A percentile compares a stretch with the other conserved stretches of the same genome.
These are phyloP conservation scores for Coregonus sp. DNA, from an alignment of 2,797 vertebrate genomes.

Conservation along the genomic window DNA sequence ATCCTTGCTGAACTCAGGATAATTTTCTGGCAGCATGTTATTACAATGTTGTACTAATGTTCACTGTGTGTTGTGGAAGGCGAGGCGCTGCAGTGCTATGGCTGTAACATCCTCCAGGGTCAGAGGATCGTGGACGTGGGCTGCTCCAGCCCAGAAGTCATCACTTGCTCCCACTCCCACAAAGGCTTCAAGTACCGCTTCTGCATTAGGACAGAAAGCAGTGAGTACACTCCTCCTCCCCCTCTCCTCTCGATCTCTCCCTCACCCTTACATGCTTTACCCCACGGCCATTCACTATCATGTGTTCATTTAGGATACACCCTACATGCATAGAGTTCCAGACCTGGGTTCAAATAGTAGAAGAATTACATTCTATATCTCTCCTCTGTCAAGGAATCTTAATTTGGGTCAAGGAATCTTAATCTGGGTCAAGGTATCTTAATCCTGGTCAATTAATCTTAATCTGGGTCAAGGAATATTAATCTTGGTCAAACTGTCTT, in stretches of 20 bases:
- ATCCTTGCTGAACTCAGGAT: neutral
- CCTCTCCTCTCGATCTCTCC: neutral
- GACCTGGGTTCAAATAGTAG: neutral
- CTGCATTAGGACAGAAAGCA: constrained; percentile 84
- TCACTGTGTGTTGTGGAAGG: constrained; percentile 53
- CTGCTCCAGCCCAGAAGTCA: constrained; percentile 86
- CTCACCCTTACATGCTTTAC: neutral
- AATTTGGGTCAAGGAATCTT: no score
- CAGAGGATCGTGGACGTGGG: constrained; percentile 85
- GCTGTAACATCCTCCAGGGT: constrained; percentile 88
- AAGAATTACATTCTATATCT: neutral
- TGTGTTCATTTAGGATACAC: neutral
- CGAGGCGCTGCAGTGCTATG: constrained; percentile 86
- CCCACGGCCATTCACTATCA: neutral
- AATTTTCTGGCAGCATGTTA: neutral
- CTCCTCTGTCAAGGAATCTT: neutral
- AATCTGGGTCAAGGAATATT: neutral
- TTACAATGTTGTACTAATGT: neutral
- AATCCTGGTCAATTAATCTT: neutral
- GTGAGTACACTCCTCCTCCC: constrained; percentile 62
- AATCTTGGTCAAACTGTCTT: neutral
- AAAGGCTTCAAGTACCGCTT: constrained; percentile 84
- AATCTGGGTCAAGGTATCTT: neutral
- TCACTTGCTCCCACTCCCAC: constrained; percentile 86
- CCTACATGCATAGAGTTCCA: no score